Percentiles rank a stretch among this genome's conserved stretches.
phyloP scores from a whole-genome alignment of 2,113 vertebrate genomes.

The Carassius auratus region DNA sequence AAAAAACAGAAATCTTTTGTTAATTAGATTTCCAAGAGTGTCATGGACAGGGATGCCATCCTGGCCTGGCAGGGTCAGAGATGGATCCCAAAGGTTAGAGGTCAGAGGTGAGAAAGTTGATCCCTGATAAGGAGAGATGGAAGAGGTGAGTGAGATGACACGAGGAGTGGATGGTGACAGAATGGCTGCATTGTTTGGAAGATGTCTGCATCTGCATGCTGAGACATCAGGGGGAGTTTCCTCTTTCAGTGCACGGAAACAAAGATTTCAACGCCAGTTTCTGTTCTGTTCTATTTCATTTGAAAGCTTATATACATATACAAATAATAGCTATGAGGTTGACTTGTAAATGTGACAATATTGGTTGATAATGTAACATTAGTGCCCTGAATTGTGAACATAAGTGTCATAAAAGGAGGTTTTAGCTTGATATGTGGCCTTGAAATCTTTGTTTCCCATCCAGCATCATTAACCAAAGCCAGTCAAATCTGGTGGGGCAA shows the following conservation, averaged over 20 bases:
- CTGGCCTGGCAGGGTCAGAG: constrained; percentile 63
- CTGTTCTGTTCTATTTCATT: not conserved
- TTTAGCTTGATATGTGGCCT: constrained; percentile 50
- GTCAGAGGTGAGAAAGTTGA: constrained; percentile 53
- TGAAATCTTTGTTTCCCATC: constrained; percentile 79
- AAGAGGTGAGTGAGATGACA: constrained; percentile 66
- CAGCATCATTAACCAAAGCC: constrained; percentile 76
- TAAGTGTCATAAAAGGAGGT: not conserved
- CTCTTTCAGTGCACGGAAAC: constrained; percentile 71
- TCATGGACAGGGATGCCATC: constrained; percentile 76
- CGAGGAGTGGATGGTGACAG: constrained; percentile 70
- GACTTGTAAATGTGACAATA: not conserved
- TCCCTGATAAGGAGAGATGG: constrained; percentile 64
- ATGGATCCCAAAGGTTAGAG: constrained; percentile 70
- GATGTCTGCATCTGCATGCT: constrained; percentile 67
- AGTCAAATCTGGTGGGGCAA: constrained; percentile 72
- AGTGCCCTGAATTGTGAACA: not conserved
- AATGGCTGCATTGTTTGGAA: constrained; percentile 71
- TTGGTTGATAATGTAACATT: not conserved
- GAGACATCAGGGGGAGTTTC: constrained; percentile 73
- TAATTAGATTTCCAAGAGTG: constrained; percentile 82
- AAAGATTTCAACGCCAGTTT: constrained; percentile 74
- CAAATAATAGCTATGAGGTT: not conserved
- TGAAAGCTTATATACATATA: not conserved
- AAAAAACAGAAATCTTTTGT: constrained; percentile 84